Conservation (phyloP, 2,797 vertebrate genomes). For the Uromys caudimaculatus region DNA sequence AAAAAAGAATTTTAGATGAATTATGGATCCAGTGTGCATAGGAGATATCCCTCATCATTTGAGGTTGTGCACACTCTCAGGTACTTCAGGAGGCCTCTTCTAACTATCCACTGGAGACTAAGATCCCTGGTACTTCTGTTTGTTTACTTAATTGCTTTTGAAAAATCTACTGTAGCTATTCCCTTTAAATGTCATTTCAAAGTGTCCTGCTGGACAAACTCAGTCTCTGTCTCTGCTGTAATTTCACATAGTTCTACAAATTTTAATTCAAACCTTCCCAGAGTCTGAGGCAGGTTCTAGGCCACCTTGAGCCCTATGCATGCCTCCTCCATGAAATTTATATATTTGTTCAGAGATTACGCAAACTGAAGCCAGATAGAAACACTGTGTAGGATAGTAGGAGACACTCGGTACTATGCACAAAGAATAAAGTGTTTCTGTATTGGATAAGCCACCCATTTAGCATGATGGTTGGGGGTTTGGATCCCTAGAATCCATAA, state of each 20-base stretch:
- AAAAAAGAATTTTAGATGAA: neutral
- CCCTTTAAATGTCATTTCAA: neutral
- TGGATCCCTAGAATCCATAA: neutral
- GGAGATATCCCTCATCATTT: rapidly evolving
- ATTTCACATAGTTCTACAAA: neutral
- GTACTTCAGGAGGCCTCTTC: neutral
- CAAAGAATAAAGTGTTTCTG: neutral
- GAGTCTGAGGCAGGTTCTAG: neutral
- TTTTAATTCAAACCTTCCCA: neutral
- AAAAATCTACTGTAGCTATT: neutral
- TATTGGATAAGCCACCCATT: neutral
- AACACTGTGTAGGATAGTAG: neutral
- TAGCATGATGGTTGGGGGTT: neutral
- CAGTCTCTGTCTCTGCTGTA: neutral
- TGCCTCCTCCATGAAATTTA: neutral
- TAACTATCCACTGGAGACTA: neutral
- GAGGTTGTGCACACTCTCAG: neutral
- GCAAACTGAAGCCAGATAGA: neutral
- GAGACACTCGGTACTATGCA: neutral
- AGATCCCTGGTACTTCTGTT: neutral
- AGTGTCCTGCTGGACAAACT: neutral
- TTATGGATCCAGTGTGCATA: rapidly evolving
- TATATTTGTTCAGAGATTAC: too few species aligned
- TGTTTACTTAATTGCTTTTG: neutral
- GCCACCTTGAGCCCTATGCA: rapidly evolving